A percentile compares a stretch with the other conserved stretches of the same genome.
phyloP scores from a whole-genome alignment of 2,113 vertebrate genomes.

The Cephalopterus ornatus region DNA sequence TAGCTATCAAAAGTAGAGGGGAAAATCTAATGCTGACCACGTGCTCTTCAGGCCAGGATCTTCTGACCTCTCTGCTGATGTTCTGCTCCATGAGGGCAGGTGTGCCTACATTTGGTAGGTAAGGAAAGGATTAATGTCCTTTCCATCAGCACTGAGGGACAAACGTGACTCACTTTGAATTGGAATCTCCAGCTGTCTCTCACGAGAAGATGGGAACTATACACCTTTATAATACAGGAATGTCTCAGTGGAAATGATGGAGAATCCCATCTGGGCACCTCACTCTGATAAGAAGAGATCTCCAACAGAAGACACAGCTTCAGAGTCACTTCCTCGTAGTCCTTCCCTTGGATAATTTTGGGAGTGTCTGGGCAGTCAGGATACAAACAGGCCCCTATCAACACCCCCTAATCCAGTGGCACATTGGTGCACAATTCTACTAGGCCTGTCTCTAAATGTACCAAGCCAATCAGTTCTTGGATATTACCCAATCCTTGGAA shows the following conservation, averaged over 20 bases:
- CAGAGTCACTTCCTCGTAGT: background rate
- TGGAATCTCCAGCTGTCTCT: background rate
- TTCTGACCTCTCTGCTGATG: background rate
- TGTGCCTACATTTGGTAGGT: background rate
- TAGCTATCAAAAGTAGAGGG: fast-evolving
- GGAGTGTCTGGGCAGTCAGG: background rate
- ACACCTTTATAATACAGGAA: background rate
- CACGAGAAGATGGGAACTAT: background rate
- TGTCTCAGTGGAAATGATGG: background rate
- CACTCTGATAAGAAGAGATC: background rate
- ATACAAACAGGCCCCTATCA: background rate
- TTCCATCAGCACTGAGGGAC: background rate
- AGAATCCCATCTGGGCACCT: background rate
- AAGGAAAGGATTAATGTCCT: background rate
- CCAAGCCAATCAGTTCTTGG: background rate
- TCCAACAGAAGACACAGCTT: background rate
- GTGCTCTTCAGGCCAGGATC: background rate
- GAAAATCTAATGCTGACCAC: background rate
- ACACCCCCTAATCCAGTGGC: background rate
- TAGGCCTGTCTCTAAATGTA: background rate
- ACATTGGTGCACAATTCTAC: background rate
- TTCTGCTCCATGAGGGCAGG: background rate
- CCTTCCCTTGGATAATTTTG: background rate
- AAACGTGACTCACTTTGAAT: background rate
- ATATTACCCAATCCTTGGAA: background rate